These are phyloP conservation scores for Crenuchus spilurus DNA, from an alignment of 2,797 vertebrate genomes.

Conservation along the genomic window DNA sequence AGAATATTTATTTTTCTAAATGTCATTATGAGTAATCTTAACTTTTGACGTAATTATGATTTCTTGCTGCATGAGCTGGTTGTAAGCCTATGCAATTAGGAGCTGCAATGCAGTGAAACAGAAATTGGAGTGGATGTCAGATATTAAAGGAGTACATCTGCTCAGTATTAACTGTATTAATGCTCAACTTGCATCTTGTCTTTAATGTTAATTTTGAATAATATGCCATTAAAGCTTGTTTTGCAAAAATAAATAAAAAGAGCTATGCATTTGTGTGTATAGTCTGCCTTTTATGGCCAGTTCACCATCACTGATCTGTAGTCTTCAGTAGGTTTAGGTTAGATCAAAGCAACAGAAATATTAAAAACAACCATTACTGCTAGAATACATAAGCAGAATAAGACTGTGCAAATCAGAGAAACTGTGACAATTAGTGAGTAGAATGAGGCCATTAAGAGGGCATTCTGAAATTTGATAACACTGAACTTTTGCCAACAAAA, in stretches of 20 bases:
- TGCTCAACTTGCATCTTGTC: neutral
- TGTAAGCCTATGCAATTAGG: neutral
- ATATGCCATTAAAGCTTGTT: slow-evolving; percentile 18
- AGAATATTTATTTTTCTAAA: slow-evolving; percentile 44
- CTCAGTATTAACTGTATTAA: slow-evolving; percentile 7
- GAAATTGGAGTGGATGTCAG: neutral
- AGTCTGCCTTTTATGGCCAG: too few species aligned
- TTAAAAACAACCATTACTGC: too few species aligned
- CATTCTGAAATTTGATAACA: too few species aligned
- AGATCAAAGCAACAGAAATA: too few species aligned
- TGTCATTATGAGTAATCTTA: neutral
- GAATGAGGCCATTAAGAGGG: too few species aligned
- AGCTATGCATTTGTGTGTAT: neutral
- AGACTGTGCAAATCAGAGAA: too few species aligned
- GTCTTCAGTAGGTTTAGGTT: too few species aligned
- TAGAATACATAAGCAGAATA: too few species aligned
- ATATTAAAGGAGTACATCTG: neutral
- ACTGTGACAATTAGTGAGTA: too few species aligned
- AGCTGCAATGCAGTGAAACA: neutral
- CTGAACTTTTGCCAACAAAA: too few species aligned
- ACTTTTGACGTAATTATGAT: neutral
- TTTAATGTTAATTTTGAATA: slow-evolving; percentile 19
- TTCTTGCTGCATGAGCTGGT: neutral
- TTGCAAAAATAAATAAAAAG: neutral
- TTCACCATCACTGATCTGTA: neutral